A percentile compares a stretch with the other conserved stretches of the same genome.
phyloP scores from a whole-genome alignment of 2,113 vertebrate genomes.

The Monopterus albus region DNA sequence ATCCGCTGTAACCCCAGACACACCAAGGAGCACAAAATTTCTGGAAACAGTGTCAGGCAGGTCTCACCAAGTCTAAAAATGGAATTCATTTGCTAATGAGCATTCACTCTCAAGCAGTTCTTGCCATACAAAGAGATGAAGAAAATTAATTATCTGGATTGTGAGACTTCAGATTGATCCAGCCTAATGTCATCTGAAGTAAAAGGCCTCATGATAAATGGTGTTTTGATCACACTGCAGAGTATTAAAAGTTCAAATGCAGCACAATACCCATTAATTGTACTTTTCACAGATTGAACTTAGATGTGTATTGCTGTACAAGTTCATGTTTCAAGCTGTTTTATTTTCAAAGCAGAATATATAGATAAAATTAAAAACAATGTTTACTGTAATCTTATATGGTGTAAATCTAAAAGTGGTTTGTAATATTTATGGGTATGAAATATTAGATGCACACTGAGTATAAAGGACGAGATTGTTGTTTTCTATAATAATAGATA shows the following conservation, averaged over 20 bases:
- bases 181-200: constrained; percentile 2
- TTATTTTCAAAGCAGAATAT: no score
- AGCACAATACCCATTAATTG: background rate
- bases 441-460: no score
- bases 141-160: constrained; percentile 24
- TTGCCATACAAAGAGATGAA: background rate
- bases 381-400: no score
- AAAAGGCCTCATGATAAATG: constrained; percentile 1
- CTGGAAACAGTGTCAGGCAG: background rate
- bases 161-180: constrained; percentile 2
- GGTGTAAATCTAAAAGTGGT: no score
- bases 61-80: background rate
- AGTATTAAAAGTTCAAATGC: background rate
- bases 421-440: no score
- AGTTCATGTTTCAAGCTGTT: accelerated
- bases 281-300: no score
- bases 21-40: background rate
- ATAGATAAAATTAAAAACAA: no score
- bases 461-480: no score
- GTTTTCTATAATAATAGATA: no score
- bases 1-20: no score
- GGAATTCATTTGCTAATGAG: constrained; percentile 4
- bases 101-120: background rate
- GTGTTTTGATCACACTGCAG: background rate
- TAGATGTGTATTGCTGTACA: background rate